A percentile compares a stretch with the other conserved stretches of the same genome.
phyloP scores from a whole-genome alignment of 2,888 invertebrate genomes.

The Camptogramma bilineatum region DNA sequence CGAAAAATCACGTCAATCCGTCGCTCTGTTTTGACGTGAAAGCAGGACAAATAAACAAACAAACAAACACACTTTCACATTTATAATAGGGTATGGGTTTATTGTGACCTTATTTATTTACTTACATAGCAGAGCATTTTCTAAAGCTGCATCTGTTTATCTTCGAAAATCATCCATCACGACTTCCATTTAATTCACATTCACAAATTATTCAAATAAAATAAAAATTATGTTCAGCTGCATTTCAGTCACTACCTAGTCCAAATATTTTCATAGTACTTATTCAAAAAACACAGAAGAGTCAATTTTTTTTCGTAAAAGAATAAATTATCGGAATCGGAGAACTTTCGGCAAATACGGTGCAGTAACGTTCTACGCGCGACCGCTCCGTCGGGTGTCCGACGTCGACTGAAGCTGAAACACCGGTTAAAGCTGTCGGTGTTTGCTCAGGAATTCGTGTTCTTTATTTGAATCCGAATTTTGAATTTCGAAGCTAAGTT shows the following conservation, averaged over 20 bases:
- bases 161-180: slow-evolving; percentile 36
- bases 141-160: slow-evolving; percentile 56
- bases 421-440: slow-evolving; percentile 2
- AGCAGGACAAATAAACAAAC: too few relatives aligned
- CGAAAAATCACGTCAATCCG: too few relatives aligned
- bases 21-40: too few relatives aligned
- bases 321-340: slow-evolving; percentile 1
- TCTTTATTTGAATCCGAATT: background rate
- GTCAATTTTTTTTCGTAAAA: background rate
- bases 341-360: slow-evolving; percentile 13
- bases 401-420: slow-evolving; percentile 17
- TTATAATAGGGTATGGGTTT: too few relatives aligned
- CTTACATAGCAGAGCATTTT: slow-evolving; percentile 81
- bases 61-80: too few relatives aligned
- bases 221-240: background rate
- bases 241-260: background rate
- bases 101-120: too few relatives aligned
- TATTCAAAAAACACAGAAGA: background rate
- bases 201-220: background rate
- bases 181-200: slow-evolving; percentile 12
- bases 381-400: slow-evolving; percentile 9
- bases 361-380: background rate
- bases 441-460: background rate
- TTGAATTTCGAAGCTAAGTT: background rate
- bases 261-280: background rate